A percentile compares a stretch with the other conserved stretches of the same genome.
Evolutionary conservation across 2,888 invertebrate species (phyloP).

Genomic region (Asteroscopus sphinx): DNA sequence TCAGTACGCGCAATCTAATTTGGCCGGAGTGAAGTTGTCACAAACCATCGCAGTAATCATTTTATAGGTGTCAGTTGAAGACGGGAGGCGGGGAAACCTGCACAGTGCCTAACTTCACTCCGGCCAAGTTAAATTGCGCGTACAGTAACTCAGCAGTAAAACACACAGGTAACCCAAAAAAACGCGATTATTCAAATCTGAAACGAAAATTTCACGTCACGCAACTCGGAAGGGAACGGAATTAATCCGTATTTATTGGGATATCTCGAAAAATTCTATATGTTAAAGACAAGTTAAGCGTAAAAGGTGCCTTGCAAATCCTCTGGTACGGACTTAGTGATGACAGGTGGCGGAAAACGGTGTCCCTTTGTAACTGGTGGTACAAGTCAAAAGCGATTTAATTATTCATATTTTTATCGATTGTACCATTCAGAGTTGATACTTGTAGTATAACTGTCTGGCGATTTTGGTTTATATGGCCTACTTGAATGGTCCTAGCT

Average conservation of each 20-base stretch:
- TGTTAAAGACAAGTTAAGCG: conserved; percentile 75
- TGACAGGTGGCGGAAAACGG: conserved; percentile 63
- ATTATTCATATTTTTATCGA: too few relatives aligned
- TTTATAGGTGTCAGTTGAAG: too few relatives aligned
- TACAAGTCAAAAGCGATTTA: conserved; percentile 49
- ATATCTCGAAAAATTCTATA: conserved; percentile 65
- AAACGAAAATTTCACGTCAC: conserved; percentile 15
- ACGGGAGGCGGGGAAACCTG: too few relatives aligned
- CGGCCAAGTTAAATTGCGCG: too few relatives aligned
- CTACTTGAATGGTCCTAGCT: too few relatives aligned
- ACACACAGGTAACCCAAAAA: conserved; percentile 3
- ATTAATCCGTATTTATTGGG: conserved; percentile 40
- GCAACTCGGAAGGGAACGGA: conserved; percentile 7
- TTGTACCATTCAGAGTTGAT: too few relatives aligned
- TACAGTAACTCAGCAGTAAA: not conserved
- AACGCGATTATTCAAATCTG: conserved; percentile 47
- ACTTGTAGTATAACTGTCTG: too few relatives aligned
- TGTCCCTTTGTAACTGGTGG: conserved; percentile 40
- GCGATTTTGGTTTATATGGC: too few relatives aligned
- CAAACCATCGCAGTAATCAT: too few relatives aligned
- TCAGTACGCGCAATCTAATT: too few relatives aligned
- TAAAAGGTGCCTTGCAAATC: conserved; percentile 69
- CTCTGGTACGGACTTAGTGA: conserved; percentile 56
- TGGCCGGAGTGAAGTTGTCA: too few relatives aligned
- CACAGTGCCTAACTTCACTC: too few relatives aligned